Conservation (phyloP, 2,113 vertebrate genomes). For the Arenaria interpres region DNA sequence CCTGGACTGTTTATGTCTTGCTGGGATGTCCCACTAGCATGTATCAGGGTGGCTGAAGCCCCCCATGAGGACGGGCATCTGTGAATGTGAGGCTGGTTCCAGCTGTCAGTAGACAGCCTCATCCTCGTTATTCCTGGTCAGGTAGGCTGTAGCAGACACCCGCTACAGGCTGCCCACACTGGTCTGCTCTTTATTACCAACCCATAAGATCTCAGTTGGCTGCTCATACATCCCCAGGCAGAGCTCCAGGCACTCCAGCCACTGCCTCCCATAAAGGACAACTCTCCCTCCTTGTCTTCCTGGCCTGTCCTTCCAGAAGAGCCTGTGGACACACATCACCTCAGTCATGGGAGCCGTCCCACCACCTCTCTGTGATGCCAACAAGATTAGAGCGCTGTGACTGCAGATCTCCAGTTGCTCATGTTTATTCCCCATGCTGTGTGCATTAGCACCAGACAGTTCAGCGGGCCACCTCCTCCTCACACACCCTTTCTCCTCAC, state of each 20-base stretch:
- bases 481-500: not conserved
- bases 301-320: not conserved
- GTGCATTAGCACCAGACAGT: not conserved
- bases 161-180: not conserved
- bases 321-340: not conserved
- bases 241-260: not conserved
- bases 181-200: not conserved
- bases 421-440: not conserved
- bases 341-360: not conserved
- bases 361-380: not conserved
- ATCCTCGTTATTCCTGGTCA: not conserved
- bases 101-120: not conserved
- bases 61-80: not conserved
- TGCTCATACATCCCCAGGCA: not conserved
- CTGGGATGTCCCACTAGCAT: not conserved
- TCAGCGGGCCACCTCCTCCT: not conserved
- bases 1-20: not conserved
- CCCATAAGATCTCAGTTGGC: not conserved
- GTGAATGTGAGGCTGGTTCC: not conserved
- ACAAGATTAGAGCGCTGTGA: not conserved
- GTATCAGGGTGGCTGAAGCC: not conserved
- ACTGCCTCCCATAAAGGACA: not conserved
- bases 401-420: not conserved
- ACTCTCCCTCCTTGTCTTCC: too few relatives aligned
- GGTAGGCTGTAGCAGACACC: not conserved